Percentiles rank a stretch among this genome's conserved stretches.
Conservation (phyloP, 2,888 invertebrate genomes). For the Nematopogon swammerdamellus region DNA sequence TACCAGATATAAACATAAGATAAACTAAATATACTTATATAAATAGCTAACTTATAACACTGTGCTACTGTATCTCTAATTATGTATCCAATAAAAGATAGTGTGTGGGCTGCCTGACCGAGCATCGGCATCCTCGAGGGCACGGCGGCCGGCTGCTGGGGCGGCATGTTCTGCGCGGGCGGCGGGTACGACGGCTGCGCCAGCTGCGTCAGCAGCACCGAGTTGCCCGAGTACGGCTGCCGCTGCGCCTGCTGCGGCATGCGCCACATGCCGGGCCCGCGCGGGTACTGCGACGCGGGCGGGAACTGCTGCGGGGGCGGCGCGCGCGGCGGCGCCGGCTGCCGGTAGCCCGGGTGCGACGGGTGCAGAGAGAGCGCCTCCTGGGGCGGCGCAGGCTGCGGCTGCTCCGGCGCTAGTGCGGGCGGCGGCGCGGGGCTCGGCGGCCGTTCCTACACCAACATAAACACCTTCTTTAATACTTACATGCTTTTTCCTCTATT, state of each 20-base stretch:
- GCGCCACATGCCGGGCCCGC: slow-evolving; percentile 10
- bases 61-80: no score
- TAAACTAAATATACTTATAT: no score
- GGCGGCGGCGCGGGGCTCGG: slow-evolving; percentile 61
- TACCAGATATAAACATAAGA: no score
- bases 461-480: no score
- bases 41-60: no score
- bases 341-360: slow-evolving; percentile 8
- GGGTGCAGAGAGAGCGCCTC: slow-evolving; percentile 13
- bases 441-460: slow-evolving; percentile 58
- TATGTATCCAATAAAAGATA: no score
- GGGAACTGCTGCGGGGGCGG: slow-evolving; percentile 38
- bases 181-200: slow-evolving; percentile 60
- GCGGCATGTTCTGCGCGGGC: slow-evolving; percentile 27
- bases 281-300: slow-evolving; percentile 19
- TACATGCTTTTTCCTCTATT: no score
- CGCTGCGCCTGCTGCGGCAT: slow-evolving; percentile 24
- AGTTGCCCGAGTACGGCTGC: slow-evolving; percentile 38
- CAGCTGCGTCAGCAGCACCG: slow-evolving; percentile 59
- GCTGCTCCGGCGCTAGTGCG: slow-evolving; percentile 20
- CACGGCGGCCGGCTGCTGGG: slow-evolving; percentile 11
- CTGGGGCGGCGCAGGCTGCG: slow-evolving; percentile 10
- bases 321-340: slow-evolving; percentile 15
- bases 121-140: no score
- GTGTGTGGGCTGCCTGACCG: no score